Evolutionary conservation across 2,888 invertebrate species (phyloP).

Genomic region (Dryomyza anilis): DNA sequence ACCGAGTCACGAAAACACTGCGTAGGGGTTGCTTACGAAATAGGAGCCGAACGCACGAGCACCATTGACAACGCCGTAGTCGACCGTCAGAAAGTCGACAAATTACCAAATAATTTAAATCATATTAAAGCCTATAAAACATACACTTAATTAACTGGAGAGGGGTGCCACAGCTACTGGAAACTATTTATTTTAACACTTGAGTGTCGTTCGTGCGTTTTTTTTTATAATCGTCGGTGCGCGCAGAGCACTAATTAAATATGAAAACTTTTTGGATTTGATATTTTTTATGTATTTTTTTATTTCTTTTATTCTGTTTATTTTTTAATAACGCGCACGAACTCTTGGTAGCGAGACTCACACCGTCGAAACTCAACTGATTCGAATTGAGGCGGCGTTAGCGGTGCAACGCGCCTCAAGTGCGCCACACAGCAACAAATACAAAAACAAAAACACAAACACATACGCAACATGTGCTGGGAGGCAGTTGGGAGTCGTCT

Average conservation of each 20-base stretch:
- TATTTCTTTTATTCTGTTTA: no score
- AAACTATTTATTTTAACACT: no score
- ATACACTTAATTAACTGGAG: background rate
- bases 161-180: background rate
- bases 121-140: slow-evolving; percentile 4
- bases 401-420: background rate
- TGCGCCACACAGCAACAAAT: no score
- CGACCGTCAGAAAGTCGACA: background rate
- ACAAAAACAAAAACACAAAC: background rate
- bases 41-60: slow-evolving; percentile 5
- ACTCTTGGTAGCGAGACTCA: slow-evolving; percentile 21
- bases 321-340: slow-evolving; percentile 25
- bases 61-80: background rate
- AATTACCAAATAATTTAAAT: slow-evolving; percentile 2
- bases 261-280: background rate
- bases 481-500: no score
- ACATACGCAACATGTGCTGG: no score
- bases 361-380: slow-evolving; percentile 26
- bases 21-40: slow-evolving; percentile 22
- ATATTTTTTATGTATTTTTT: slow-evolving; percentile 6
- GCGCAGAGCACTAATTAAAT: background rate
- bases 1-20: slow-evolving; percentile 2
- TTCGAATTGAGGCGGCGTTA: background rate
- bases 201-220: background rate
- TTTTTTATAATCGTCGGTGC: background rate